A percentile compares a stretch with the other conserved stretches of the same genome.
phyloP scores from a whole-genome alignment of 2,888 invertebrate species.

The Drosophila fungiperda region DNA sequence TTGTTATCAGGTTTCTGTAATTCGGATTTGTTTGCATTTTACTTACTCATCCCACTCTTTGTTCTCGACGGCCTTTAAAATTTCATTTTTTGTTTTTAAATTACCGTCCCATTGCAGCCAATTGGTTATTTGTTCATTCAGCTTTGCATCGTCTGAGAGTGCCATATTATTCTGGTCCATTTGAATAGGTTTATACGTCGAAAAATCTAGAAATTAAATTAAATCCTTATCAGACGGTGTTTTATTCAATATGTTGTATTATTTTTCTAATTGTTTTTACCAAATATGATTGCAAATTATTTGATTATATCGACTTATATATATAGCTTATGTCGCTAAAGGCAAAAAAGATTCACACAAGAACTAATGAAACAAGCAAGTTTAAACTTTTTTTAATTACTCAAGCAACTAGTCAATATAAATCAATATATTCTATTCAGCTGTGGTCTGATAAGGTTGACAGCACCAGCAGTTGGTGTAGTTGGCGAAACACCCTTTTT shows the following conservation, averaged over 20 bases:
- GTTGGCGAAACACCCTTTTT: constrained; percentile 7
- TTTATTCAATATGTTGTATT: constrained; percentile 1
- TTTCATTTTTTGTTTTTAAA: constrained; percentile 88
- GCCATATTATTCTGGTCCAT: constrained; percentile 22
- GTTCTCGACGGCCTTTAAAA: constrained; percentile 87
- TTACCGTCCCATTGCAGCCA: constrained; percentile 93
- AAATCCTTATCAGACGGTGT: background rate
- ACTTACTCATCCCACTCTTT: constrained; percentile 85
- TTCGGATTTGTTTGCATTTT: background rate
- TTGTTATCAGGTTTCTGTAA: background rate
- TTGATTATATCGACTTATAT: background rate
- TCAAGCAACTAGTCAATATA: background rate
- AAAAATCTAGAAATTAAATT: constrained; percentile 21
- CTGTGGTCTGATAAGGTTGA: background rate
- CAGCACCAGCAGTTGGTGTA: background rate
- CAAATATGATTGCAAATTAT: background rate
- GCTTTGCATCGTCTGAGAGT: constrained; percentile 79
- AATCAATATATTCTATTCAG: background rate
- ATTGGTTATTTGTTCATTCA: constrained; percentile 89
- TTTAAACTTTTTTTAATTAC: background rate
- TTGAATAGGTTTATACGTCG: background rate
- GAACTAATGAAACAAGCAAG: background rate
- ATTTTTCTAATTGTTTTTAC: background rate
- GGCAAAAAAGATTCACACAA: background rate
- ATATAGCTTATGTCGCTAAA: background rate